These are phyloP conservation scores for Polydrusus tereticollis DNA, from an alignment of 2,888 invertebrate species.

Conservation along the genomic window DNA sequence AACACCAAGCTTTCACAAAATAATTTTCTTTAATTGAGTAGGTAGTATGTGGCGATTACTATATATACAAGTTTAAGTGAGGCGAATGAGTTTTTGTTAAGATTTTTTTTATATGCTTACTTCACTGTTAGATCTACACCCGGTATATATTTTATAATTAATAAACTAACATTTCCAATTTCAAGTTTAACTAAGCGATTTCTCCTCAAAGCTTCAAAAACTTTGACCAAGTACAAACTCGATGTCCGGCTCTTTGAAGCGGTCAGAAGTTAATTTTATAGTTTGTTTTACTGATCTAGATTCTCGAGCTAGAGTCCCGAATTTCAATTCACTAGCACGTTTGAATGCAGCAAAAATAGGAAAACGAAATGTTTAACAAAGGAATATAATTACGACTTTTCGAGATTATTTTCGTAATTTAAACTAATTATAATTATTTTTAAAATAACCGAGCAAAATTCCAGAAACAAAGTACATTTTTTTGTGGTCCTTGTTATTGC, in stretches of 20 bases:
- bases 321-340: not conserved
- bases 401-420: not conserved
- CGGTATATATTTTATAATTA: not conserved
- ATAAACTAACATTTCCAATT: not conserved
- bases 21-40: too few species aligned
- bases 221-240: not conserved
- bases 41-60: too few species aligned
- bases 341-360: not conserved
- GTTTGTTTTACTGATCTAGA: conserved; percentile 3
- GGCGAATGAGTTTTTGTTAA: too few species aligned
- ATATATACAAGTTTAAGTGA: too few species aligned
- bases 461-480: too few species aligned
- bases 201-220: not conserved
- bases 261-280: not conserved
- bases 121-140: too few species aligned
- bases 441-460: too few species aligned
- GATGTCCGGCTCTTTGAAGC: not conserved
- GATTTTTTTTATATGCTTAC: too few species aligned
- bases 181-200: not conserved
- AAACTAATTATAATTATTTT: too few species aligned
- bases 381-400: not conserved
- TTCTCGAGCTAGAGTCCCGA: not conserved
- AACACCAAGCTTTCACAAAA: too few species aligned
- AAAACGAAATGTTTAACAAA: not conserved
- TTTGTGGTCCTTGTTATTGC: too few species aligned